Conservation (phyloP, 2,888 invertebrate species). For the Gonocerus acuteangulatus region DNA sequence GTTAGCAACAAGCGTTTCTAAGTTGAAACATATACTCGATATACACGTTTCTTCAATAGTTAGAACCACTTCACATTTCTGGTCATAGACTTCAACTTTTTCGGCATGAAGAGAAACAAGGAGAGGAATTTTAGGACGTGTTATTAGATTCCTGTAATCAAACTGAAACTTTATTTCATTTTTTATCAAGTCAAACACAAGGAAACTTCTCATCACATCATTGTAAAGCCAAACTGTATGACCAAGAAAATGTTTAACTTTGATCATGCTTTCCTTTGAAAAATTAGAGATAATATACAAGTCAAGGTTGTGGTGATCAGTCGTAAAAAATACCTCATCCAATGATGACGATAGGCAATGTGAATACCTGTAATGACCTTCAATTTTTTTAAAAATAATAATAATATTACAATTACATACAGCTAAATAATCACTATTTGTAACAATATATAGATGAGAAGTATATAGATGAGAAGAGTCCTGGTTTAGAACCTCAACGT, state of each 20-base stretch:
- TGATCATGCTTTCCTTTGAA: neutral
- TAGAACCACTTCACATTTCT: constrained; percentile 12
- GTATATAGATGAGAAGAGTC: neutral
- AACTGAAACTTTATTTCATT: neutral
- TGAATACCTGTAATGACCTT: neutral
- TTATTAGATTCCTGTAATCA: constrained; percentile 9
- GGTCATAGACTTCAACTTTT: constrained; percentile 6
- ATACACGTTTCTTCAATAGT: constrained; percentile 14
- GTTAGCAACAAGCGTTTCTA: constrained; percentile 13
- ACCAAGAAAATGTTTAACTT: constrained; percentile 4
- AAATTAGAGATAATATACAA: neutral
- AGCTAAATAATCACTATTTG: constrained; percentile 12
- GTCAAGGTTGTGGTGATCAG: constrained; percentile 5
- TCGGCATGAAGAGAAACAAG: constrained; percentile 10
- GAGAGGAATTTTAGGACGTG: constrained; percentile 13
- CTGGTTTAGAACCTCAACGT: constrained; percentile 14
- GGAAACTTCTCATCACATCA: neutral
- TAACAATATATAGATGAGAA: neutral
- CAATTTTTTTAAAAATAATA: constrained; percentile 14
- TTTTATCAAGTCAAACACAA: constrained; percentile 4
- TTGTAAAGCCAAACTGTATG: constrained; percentile 18
- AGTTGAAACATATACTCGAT: constrained; percentile 16
- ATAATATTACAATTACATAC: constrained; percentile 15
- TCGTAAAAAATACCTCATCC: neutral
- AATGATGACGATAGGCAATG: neutral